A percentile compares a stretch with the other conserved stretches of the same genome.
Conservation (phyloP, 1,140 invertebrate genomes). For the Agraylea sexmaculata region DNA sequence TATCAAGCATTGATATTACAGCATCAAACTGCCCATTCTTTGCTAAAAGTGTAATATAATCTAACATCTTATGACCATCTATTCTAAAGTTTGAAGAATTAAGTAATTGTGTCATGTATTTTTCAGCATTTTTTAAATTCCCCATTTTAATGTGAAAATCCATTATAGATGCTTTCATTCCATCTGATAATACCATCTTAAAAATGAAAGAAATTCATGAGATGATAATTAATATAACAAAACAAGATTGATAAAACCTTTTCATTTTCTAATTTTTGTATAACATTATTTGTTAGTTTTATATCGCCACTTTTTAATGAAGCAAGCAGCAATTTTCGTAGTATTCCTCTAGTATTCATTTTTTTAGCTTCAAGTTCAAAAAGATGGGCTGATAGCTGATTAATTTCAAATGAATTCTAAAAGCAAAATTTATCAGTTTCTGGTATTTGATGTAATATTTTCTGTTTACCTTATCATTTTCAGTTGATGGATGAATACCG, state of each 20-base stretch:
- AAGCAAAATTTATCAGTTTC: too few species aligned
- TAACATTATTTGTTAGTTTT: conserved; percentile 33
- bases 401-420: conserved; percentile 41
- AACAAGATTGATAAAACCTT: conserved; percentile 24
- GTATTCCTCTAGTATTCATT: conserved; percentile 42
- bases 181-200: conserved; percentile 37
- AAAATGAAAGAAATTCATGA: conserved; percentile 7
- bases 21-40: conserved; percentile 32
- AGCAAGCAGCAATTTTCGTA: conserved; percentile 39
- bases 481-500: conserved; percentile 2
- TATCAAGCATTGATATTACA: conserved; percentile 36
- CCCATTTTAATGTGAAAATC: conserved; percentile 37
- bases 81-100: conserved; percentile 35
- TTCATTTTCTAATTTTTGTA: conserved; percentile 32
- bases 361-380: conserved; percentile 41
- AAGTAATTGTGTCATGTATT: conserved; percentile 34
- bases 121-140: conserved; percentile 36
- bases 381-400: conserved; percentile 39
- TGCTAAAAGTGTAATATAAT: conserved; percentile 40
- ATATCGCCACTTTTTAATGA: conserved; percentile 38
- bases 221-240: conserved; percentile 5
- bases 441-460: conserved; percentile 4
- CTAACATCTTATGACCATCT: conserved; percentile 44
- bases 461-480: not conserved
- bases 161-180: conserved; percentile 43